Conservation (phyloP, 35 echinoderm and acorn worm genomes). For the Lytechinus variegatus region DNA sequence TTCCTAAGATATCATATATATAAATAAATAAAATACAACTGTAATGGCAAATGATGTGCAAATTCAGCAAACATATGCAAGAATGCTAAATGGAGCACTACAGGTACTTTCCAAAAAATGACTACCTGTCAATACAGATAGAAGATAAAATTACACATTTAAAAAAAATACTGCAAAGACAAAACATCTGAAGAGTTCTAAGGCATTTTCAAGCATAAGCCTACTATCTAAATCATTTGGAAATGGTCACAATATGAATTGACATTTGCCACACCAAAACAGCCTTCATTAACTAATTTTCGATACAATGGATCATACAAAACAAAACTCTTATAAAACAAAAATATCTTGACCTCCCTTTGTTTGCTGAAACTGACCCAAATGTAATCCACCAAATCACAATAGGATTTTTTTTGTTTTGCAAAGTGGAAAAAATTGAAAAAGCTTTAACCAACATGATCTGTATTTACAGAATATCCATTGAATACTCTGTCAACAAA, state of each 20-base stretch:
- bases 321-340: too few species aligned
- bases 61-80: neutral
- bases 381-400: neutral
- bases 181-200: neutral
- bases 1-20: neutral
- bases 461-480: neutral
- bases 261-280: neutral
- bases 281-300: neutral
- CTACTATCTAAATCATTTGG: neutral
- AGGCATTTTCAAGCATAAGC: neutral
- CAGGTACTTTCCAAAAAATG: neutral
- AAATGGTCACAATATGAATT: neutral
- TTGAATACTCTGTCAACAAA: neutral
- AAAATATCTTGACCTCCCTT: neutral
- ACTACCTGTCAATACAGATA: neutral
- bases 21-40: neutral
- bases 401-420: neutral
- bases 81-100: neutral
- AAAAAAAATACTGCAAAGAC: neutral
- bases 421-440: too few species aligned
- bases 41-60: neutral
- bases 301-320: neutral
- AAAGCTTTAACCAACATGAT: neutral
- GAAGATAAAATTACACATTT: neutral
- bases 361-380: neutral